A percentile compares a stretch with the other conserved stretches of the same genome.
phyloP scores from a whole-genome alignment of 2,113 vertebrate species.

The Leptobrachium ailaonicum region DNA sequence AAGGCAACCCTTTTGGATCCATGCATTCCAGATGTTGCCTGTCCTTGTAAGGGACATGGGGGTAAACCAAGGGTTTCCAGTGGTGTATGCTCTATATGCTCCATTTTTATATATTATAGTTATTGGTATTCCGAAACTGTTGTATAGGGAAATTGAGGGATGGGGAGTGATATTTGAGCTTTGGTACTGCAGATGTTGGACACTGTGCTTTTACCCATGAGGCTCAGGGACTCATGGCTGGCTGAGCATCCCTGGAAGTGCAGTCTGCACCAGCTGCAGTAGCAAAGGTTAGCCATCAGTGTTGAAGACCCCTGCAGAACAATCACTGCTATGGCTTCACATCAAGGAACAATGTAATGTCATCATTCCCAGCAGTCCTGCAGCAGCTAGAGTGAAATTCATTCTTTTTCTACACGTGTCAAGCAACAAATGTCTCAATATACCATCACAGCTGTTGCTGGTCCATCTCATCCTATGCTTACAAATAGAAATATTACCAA shows the following conservation, averaged over 20 bases:
- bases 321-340: neutral
- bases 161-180: neutral
- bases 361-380: neutral
- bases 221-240: neutral
- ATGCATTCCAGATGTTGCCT: too few species aligned
- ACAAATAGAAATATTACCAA: neutral
- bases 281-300: too few species aligned
- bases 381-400: slow-evolving; percentile 21
- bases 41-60: too few species aligned
- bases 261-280: neutral
- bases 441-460: slow-evolving; percentile 35
- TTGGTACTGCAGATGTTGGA: neutral
- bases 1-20: too few species aligned
- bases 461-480: neutral
- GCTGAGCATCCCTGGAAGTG: too few species aligned
- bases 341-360: slow-evolving; percentile 4
- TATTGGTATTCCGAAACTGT: too few species aligned
- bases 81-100: neutral
- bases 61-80: too few species aligned
- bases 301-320: slow-evolving; percentile 1
- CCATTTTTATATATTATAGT: neutral
- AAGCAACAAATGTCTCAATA: slow-evolving; percentile 19
- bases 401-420: slow-evolving; percentile 39
- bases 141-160: too few species aligned
- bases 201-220: neutral